Evolutionary conservation across 2,797 vertebrate genomes (phyloP).

Genomic region (Eospalax fontanierii): DNA sequence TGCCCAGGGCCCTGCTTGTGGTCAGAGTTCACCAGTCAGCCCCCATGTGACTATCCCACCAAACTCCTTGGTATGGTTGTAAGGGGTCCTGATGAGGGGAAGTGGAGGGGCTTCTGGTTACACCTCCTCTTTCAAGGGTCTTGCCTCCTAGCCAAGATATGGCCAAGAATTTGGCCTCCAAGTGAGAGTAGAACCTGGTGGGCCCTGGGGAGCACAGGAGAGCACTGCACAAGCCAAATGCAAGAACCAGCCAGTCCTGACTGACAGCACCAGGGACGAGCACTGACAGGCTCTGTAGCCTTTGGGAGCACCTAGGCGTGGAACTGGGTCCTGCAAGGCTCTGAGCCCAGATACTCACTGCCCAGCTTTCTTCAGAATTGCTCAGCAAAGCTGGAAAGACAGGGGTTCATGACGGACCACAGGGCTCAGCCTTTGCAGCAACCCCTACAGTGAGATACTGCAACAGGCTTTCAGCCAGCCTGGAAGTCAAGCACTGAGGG

Average conservation of each 20-base stretch:
- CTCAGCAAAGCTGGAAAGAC: background rate
- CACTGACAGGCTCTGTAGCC: background rate
- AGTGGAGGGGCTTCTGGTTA: too few species aligned
- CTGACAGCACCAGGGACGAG: background rate
- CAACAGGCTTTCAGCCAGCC: background rate
- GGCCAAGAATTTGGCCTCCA: background rate
- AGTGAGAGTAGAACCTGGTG: background rate
- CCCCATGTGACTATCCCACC: background rate
- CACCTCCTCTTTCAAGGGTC: background rate
- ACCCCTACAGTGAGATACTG: background rate
- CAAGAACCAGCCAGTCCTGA: background rate
- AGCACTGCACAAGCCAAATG: background rate
- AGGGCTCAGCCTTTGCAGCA: background rate
- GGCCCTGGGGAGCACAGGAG: background rate
- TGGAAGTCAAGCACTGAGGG: background rate
- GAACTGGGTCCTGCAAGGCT: background rate
- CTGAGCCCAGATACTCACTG: background rate
- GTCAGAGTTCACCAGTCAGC: background rate
- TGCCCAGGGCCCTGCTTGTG: accelerated
- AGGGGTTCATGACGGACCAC: background rate
- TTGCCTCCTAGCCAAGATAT: background rate
- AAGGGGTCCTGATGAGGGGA: background rate
- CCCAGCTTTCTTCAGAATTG: background rate
- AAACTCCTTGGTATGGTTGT: too few species aligned
- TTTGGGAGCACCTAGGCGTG: background rate